Conservation (phyloP, 1,140 invertebrate species). For the Drosophila navojoa region DNA sequence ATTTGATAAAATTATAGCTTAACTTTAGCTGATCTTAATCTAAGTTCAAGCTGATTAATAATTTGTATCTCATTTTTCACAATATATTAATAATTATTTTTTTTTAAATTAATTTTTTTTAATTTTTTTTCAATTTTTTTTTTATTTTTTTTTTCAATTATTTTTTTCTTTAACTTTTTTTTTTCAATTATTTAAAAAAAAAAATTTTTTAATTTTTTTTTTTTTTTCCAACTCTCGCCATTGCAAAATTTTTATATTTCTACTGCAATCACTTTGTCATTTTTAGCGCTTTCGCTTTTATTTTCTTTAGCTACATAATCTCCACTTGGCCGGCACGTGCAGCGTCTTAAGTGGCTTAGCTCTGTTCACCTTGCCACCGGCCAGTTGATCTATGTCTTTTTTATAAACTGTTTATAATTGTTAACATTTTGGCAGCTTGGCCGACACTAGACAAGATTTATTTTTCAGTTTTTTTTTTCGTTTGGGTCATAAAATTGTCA, state of each 20-base stretch:
- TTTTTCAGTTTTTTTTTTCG: constrained; percentile 12
- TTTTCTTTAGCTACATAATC: constrained; percentile 7
- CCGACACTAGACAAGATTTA: constrained; percentile 9
- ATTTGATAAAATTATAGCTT: too few species aligned
- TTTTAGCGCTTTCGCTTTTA: neutral
- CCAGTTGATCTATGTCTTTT: constrained; percentile 35
- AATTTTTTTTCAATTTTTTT: too few species aligned
- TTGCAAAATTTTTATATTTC: neutral
- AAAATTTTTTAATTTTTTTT: neutral
- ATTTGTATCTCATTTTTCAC: too few species aligned
- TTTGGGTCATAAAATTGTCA: constrained; percentile 41
- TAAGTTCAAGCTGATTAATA: too few species aligned
- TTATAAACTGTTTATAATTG: constrained; percentile 69
- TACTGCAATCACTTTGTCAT: neutral
- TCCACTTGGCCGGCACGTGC: constrained; percentile 50
- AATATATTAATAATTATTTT: too few species aligned
- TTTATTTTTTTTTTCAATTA: neutral
- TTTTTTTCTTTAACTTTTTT: neutral
- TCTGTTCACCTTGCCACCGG: constrained; percentile 43
- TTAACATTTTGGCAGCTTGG: constrained; percentile 50
- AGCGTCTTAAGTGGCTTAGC: constrained; percentile 45
- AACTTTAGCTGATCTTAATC: too few species aligned
- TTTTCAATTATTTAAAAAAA: too few species aligned
- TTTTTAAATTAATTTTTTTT: too few species aligned
- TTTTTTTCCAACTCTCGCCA: neutral